Evolutionary conservation across 2,888 invertebrate species (phyloP).

Genomic region (Nowickia ferox): DNA sequence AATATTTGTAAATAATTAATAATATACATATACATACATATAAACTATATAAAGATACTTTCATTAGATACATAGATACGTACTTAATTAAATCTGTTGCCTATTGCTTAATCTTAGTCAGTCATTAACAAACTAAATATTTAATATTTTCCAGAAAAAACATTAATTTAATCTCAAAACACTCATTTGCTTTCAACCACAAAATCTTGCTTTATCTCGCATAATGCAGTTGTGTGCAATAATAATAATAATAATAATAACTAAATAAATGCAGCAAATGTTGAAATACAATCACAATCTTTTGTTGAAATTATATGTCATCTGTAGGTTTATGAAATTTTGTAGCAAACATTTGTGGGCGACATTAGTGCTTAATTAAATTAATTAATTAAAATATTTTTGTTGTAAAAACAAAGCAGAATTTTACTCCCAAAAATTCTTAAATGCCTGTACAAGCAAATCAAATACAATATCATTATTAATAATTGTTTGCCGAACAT

Average conservation of each 20-base stretch:
- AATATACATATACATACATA: neutral
- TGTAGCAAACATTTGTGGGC: conserved; percentile 8
- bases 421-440: neutral
- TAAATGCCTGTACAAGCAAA: conserved; percentile 23
- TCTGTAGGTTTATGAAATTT: neutral
- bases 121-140: conserved; percentile 56
- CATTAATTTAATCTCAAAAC: neutral
- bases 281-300: conserved; percentile 21
- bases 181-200: conserved; percentile 20
- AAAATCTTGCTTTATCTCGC: conserved; percentile 43
- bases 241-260: neutral
- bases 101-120: conserved; percentile 57
- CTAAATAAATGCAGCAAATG: conserved; percentile 3
- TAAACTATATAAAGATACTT: neutral
- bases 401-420: neutral
- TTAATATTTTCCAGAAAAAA: neutral
- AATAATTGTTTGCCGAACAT: neutral
- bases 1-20: conserved; percentile 42
- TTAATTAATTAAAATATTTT: conserved; percentile 26
- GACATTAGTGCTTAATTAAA: neutral
- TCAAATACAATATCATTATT: neutral
- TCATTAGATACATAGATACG: conserved; percentile 5
- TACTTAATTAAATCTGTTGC: conserved; percentile 43
- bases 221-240: conserved; percentile 37
- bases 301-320: neutral